These are phyloP conservation scores for Eulemur albifrons DNA, from an alignment of 2,797 vertebrate genomes.

Conservation along the genomic window DNA sequence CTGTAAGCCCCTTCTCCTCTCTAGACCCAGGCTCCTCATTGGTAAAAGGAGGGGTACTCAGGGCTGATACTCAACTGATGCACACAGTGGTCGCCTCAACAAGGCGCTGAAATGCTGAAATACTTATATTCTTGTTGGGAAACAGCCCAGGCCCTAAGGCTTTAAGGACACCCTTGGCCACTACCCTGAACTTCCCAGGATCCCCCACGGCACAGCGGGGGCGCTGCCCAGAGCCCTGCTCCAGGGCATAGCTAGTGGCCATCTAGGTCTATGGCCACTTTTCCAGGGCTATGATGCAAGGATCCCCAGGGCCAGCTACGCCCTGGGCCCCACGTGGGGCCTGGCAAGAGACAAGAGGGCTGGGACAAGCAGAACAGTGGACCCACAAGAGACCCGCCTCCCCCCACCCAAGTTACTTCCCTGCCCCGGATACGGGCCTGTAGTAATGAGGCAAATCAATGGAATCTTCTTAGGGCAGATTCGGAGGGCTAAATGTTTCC, in stretches of 20 bases:
- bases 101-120: not conserved
- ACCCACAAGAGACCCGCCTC: accelerated
- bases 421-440: not conserved
- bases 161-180: not conserved
- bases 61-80: too few relatives aligned
- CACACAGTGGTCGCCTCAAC: not conserved
- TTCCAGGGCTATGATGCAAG: not conserved
- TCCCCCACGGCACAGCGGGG: too few relatives aligned
- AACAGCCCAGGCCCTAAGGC: not conserved
- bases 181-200: not conserved
- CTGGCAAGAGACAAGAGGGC: not conserved
- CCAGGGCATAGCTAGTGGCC: accelerated
- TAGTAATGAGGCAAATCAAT: not conserved
- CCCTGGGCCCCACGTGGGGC: too few relatives aligned
- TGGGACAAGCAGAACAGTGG: accelerated
- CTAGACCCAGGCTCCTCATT: too few relatives aligned
- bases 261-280: not conserved
- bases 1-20: not conserved
- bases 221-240: accelerated
- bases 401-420: not conserved
- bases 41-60: not conserved
- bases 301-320: not conserved
- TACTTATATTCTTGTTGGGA: not conserved
- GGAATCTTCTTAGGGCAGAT: not conserved
- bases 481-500: not conserved